Conservation (phyloP, 2,888 invertebrate genomes). For the Herminia tarsipennalis region DNA sequence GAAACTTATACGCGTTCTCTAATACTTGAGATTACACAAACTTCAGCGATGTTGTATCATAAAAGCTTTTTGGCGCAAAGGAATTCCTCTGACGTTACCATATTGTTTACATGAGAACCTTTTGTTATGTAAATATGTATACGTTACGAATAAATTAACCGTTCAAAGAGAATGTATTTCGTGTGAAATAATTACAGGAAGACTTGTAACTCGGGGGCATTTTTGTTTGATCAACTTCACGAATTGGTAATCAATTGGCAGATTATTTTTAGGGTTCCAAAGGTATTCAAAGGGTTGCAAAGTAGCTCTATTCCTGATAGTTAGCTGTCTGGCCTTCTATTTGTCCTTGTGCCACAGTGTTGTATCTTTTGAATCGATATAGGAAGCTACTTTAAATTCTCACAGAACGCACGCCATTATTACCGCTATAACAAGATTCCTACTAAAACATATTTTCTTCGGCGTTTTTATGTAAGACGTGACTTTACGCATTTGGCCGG, state of each 20-base stretch:
- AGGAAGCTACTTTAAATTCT: no score
- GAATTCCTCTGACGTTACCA: conserved; percentile 49
- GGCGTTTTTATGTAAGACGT: no score
- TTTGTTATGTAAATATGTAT: conserved; percentile 58
- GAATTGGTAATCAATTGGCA: not conserved
- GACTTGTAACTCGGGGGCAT: not conserved
- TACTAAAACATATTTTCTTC: no score
- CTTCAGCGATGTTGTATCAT: conserved; percentile 38
- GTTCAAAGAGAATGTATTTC: conserved; percentile 37
- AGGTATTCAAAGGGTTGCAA: no score
- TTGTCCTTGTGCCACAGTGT: no score
- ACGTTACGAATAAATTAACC: conserved; percentile 54
- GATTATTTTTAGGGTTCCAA: not conserved
- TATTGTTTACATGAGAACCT: conserved; percentile 54
- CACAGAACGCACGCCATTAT: no score
- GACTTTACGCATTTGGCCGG: no score
- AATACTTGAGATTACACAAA: conserved; percentile 49
- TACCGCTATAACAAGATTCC: no score
- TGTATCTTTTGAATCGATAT: no score
- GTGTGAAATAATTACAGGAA: conserved; percentile 29
- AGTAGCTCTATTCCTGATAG: no score
- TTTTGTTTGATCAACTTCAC: conserved; percentile 16
- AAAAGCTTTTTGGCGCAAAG: conserved; percentile 46
- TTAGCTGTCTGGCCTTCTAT: no score
- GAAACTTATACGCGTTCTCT: conserved; percentile 33